Conservation (phyloP, 2,113 vertebrate genomes). For the Melanocharis versteri region DNA sequence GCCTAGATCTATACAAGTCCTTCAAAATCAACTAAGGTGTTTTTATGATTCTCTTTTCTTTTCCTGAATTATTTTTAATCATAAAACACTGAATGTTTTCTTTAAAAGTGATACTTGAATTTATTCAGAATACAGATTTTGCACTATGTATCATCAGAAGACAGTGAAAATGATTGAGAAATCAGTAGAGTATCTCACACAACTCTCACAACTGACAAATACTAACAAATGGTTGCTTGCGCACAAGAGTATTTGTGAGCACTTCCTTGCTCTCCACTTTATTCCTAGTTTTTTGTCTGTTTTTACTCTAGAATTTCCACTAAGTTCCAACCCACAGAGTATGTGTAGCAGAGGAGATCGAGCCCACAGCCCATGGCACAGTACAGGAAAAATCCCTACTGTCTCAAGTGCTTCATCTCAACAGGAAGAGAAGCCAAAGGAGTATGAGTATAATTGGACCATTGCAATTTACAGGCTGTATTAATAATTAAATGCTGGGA, state of each 20-base stretch:
- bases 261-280: not conserved
- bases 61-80: not conserved
- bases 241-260: not conserved
- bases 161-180: not conserved
- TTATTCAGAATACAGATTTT: not conserved
- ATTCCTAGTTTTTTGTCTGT: not conserved
- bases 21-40: not conserved
- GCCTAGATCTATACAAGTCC: not conserved
- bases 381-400: not conserved
- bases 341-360: not conserved
- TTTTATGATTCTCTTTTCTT: not conserved
- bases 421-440: not conserved
- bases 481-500: slow-evolving; percentile 23
- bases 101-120: not conserved
- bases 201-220: not conserved
- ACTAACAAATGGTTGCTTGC: not conserved
- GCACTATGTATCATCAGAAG: not conserved
- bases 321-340: not conserved
- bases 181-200: not conserved
- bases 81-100: not conserved
- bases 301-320: not conserved
- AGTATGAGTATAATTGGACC: not conserved
- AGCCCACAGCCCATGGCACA: not conserved
- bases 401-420: not conserved
- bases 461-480: not conserved